Percentiles rank a stretch among this genome's conserved stretches.
These are phyloP conservation scores for Anolis apletophallus DNA, from an alignment of 2,797 vertebrate species.

Conservation along the genomic window DNA sequence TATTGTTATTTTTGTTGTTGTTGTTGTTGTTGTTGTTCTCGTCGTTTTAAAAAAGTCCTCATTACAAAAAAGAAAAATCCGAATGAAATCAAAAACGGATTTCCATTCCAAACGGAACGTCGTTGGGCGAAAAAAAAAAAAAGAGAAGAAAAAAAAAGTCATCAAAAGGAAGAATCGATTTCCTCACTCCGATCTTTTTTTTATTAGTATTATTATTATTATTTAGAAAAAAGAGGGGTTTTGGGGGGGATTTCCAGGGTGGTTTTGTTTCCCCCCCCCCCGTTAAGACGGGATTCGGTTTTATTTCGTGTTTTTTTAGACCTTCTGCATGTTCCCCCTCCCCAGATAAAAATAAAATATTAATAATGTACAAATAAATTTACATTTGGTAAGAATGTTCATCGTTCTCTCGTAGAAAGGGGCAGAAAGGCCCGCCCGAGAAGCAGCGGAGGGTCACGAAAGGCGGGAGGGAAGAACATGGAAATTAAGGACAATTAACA, in stretches of 20 bases:
- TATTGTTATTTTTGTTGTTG: no score
- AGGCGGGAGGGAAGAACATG: background rate
- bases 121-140: background rate
- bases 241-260: background rate
- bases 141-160: background rate
- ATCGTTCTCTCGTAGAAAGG: constrained; percentile 29
- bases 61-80: constrained; percentile 30
- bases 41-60: constrained; percentile 33
- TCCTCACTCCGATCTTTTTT: background rate
- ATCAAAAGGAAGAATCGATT: constrained; percentile 12
- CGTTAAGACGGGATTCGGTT: background rate
- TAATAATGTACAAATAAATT: constrained; percentile 58
- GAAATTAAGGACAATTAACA: background rate
- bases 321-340: constrained; percentile 30
- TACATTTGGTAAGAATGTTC: constrained; percentile 53
- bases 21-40: background rate
- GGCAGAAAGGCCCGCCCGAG: background rate
- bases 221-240: constrained; percentile 13
- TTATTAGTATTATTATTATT: background rate
- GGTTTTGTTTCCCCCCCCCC: background rate
- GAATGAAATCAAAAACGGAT: constrained; percentile 1
- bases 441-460: constrained; percentile 6
- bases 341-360: constrained; percentile 54
- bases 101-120: constrained; percentile 42
- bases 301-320: constrained; percentile 12